phyloP scores from a whole-genome alignment of 2,888 invertebrate species.

The Metallyticus violacea region DNA sequence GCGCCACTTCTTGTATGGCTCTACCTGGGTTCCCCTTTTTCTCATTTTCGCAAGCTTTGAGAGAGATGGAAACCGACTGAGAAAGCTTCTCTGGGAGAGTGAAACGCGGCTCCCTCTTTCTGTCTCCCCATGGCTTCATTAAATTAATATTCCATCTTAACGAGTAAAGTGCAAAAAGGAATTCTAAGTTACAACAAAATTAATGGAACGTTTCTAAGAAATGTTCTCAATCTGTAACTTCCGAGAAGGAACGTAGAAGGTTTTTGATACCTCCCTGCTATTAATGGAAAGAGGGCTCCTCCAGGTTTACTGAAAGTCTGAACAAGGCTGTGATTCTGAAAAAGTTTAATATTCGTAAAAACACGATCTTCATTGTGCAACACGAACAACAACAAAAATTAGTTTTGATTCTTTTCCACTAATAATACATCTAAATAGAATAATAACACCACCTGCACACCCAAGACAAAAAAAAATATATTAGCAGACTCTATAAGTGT shows the following conservation, averaged over 20 bases:
- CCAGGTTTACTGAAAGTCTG: neutral
- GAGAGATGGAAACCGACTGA: too few relatives aligned
- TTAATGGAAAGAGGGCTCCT: neutral
- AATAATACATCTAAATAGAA: too few relatives aligned
- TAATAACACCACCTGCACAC: too few relatives aligned
- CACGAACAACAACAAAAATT: too few relatives aligned
- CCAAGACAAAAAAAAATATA: too few relatives aligned
- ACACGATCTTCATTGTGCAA: too few relatives aligned
- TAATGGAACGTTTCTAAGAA: neutral
- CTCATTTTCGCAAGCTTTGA: neutral
- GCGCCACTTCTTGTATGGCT: neutral
- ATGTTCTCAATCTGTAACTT: neutral
- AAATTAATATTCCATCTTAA: neutral
- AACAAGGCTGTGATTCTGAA: neutral
- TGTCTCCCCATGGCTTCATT: neutral
- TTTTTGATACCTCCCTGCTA: neutral
- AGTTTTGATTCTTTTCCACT: too few relatives aligned
- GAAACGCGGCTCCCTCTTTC: neutral
- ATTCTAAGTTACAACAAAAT: neutral
- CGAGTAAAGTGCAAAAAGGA: neutral
- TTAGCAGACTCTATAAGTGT: too few relatives aligned
- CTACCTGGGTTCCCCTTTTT: neutral
- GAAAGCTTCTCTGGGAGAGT: too few relatives aligned
- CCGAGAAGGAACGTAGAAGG: too few relatives aligned
- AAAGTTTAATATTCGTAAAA: too few relatives aligned